phyloP scores from a whole-genome alignment of 2,113 vertebrate genomes.

The Pelvicachromis taeniatus region DNA sequence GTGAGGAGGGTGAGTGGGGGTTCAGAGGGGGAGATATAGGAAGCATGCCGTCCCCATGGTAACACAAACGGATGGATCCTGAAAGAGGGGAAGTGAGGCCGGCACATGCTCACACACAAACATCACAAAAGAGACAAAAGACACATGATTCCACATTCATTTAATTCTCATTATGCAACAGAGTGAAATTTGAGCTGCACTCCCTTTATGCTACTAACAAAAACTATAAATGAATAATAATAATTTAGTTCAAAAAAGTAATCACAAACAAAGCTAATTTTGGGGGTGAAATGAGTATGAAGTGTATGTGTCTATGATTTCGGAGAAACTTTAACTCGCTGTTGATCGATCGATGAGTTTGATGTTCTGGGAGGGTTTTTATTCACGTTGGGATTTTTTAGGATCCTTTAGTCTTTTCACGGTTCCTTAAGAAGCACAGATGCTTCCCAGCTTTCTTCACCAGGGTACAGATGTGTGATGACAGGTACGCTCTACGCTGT shows the following conservation, averaged over 20 bases:
- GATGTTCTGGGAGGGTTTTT: background rate
- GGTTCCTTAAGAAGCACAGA: background rate
- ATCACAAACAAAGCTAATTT: background rate
- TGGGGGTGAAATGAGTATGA: background rate
- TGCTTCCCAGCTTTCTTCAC: background rate
- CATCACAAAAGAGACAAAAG: slow-evolving; percentile 67
- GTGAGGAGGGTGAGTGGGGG: background rate
- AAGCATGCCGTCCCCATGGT: slow-evolving; percentile 74
- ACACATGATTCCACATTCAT: slow-evolving; percentile 3
- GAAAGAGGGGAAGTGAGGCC: slow-evolving; percentile 47
- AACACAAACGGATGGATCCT: slow-evolving; percentile 67
- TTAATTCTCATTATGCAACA: background rate
- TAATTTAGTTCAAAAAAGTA: background rate
- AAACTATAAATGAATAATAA: background rate
- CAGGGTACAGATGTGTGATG: background rate
- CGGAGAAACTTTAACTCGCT: background rate
- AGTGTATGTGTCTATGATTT: background rate
- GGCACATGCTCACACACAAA: background rate
- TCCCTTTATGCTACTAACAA: background rate
- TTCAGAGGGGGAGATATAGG: slow-evolving; percentile 19
- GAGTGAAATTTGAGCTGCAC: background rate
- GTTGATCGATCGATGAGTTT: background rate
- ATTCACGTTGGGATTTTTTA: background rate
- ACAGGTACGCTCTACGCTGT: background rate
- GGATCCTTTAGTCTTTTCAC: background rate